Evolutionary conservation across 35 echinoderm and acorn worm species (phyloP), one percentile per base, ranked within the genome.

Genomic region (Patiria miniata): DNA sequence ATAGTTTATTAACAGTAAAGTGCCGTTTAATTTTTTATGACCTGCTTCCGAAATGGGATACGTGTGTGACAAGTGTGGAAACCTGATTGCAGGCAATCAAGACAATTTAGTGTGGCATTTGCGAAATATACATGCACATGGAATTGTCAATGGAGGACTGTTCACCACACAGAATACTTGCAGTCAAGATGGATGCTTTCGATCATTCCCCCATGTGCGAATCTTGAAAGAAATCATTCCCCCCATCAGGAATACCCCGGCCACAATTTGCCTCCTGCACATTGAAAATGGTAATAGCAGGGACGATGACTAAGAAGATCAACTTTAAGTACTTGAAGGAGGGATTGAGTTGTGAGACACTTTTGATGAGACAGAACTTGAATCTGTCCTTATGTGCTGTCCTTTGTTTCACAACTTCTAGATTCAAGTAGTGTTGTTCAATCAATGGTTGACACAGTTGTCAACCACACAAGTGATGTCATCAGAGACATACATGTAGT

Each of bases 81-180:
- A 57, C 53, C 53, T 1, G 53, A 57, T 57, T 1, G 0, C 53
- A 57, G 53, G 53, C 53, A 57, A 57, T n/a, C 53, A 57, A 57
- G 53, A 57, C n/a, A 57, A 57, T 57, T 57, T 1, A 57, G 53
- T 57, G 14, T 57, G 53, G 53, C 53, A 57, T 57, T 57, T 57
- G 14, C 14, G 53, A 57, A 57, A 57, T n/a, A 57, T 57, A 14
- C 53, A n/a, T n/a, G n/a, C n/a, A n/a, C n/a, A 57, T 57, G 53
- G 53, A 57, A 57, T 57, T 57, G 53, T 57, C n/a, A n/a, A 57
- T 57, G 53, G 53, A 57, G 53, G 53, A n/a, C 53, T 57, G 53
- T 57, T 57, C n/a, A 57, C 53, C 14, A n/a, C 53, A 57, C 53
- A 57, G 53, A n/a, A 17, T n/a, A 3, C 53, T 57, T 57, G 53